These are phyloP conservation scores for Pseudonaja textilis DNA, from an alignment of 2,113 vertebrate genomes.

Conservation along the genomic window DNA sequence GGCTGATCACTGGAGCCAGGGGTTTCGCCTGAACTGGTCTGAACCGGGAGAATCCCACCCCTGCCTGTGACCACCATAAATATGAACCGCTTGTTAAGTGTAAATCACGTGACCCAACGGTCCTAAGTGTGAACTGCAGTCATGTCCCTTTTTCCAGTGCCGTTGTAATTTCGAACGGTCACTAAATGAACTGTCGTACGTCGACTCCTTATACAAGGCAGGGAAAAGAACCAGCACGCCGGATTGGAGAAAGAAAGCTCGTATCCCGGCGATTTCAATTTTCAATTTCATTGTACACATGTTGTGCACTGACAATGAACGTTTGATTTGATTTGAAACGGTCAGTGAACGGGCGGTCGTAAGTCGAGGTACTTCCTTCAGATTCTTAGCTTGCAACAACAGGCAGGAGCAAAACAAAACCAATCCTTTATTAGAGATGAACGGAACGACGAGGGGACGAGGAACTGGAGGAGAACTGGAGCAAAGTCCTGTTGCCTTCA, in stretches of 20 bases:
- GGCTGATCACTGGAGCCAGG: too few species aligned
- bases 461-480: not conserved
- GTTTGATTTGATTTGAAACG: not conserved
- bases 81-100: too few species aligned
- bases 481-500: conserved; percentile 38
- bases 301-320: too few species aligned
- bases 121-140: not conserved
- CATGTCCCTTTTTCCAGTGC: not conserved
- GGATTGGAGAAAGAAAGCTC: not conserved
- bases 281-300: too few species aligned
- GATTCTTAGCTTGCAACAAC: not conserved
- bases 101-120: not conserved
- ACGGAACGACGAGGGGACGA: not conserved
- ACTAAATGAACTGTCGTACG: not conserved
- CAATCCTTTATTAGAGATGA: not conserved
- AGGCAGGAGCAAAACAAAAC: not conserved
- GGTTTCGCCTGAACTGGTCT: too few species aligned
- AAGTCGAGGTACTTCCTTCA: not conserved
- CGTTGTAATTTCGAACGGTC: not conserved
- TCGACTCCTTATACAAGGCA: not conserved
- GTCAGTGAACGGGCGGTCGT: not conserved
- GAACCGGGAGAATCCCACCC: too few species aligned
- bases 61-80: too few species aligned
- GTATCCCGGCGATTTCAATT: not conserved
- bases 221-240: not conserved